Percentiles rank a stretch among this genome's conserved stretches.
Conservation (phyloP, 2,113 vertebrate species). For the Poeciliopsis prolifica region DNA sequence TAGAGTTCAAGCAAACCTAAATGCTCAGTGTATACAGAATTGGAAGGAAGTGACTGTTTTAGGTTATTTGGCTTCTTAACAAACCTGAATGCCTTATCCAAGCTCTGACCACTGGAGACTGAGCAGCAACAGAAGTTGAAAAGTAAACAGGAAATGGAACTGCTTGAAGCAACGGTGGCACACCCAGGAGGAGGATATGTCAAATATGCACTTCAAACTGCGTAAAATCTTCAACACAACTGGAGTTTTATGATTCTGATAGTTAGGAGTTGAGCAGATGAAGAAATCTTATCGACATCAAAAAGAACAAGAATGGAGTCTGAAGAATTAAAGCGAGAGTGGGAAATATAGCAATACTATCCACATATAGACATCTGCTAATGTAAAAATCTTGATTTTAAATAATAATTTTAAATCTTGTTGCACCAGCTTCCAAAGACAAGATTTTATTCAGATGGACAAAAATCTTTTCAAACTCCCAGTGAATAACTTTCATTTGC, state of each 20-base stretch:
- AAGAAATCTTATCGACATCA: background rate
- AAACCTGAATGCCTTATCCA: background rate
- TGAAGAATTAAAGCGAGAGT: too few relatives aligned
- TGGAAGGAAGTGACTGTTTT: too few relatives aligned
- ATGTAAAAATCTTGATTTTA: too few relatives aligned
- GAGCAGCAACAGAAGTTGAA: background rate
- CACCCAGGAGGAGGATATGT: background rate
- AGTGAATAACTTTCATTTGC: too few relatives aligned
- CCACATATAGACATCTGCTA: background rate
- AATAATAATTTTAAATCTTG: too few relatives aligned
- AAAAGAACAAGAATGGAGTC: background rate
- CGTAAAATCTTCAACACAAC: background rate
- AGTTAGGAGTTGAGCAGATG: background rate
- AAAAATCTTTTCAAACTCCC: background rate
- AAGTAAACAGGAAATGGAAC: constrained; percentile 1
- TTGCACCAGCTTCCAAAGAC: too few relatives aligned
- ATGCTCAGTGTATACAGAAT: too few relatives aligned
- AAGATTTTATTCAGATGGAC: too few relatives aligned
- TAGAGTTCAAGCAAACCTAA: background rate
- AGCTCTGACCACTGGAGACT: background rate
- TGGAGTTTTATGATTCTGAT: background rate
- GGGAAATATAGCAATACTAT: background rate
- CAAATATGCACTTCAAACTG: background rate
- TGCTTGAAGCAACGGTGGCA: background rate
- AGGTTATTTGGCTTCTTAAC: too few relatives aligned